These are phyloP conservation scores for Meloidogyne hapla DNA, from an alignment of 1,140 invertebrate species.

Conservation along the genomic window DNA sequence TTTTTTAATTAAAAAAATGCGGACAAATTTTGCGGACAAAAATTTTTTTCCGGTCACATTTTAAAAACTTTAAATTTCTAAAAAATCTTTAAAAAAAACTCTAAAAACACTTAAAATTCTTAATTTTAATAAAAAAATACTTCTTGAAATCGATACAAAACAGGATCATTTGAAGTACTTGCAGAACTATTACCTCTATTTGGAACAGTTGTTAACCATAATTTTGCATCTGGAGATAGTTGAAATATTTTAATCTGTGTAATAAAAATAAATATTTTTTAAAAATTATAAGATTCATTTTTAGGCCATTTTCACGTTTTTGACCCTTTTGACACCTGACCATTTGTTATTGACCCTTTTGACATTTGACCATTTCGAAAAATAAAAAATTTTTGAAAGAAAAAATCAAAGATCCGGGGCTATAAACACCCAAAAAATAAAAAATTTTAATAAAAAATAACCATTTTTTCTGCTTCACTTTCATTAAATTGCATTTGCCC, in stretches of 20 bases:
- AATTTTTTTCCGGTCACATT: too few species aligned
- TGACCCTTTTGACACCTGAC: too few species aligned
- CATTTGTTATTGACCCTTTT: too few species aligned
- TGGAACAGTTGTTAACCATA: conserved; percentile 46
- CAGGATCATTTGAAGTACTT: conserved; percentile 52
- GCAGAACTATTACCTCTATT: conserved; percentile 41
- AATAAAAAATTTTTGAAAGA: too few species aligned
- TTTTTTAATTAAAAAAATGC: too few species aligned
- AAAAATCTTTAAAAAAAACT: neutral
- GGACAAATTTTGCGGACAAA: too few species aligned
- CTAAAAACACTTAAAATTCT: neutral
- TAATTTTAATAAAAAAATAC: conserved; percentile 20
- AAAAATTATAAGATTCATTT: too few species aligned
- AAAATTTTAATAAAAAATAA: neutral
- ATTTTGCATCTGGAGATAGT: conserved; percentile 24
- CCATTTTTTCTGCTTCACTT: conserved; percentile 37
- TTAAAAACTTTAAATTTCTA: too few species aligned
- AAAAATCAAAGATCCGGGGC: too few species aligned
- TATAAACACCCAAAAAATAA: too few species aligned
- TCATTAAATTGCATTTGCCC: conserved; percentile 55
- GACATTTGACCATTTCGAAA: too few species aligned
- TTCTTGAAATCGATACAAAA: conserved; percentile 54
- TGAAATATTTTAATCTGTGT: conserved; percentile 13
- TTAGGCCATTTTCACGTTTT: too few species aligned
- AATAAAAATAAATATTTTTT: neutral